Conservation (phyloP, 2,797 vertebrate genomes). For the Rachycentron canadum region DNA sequence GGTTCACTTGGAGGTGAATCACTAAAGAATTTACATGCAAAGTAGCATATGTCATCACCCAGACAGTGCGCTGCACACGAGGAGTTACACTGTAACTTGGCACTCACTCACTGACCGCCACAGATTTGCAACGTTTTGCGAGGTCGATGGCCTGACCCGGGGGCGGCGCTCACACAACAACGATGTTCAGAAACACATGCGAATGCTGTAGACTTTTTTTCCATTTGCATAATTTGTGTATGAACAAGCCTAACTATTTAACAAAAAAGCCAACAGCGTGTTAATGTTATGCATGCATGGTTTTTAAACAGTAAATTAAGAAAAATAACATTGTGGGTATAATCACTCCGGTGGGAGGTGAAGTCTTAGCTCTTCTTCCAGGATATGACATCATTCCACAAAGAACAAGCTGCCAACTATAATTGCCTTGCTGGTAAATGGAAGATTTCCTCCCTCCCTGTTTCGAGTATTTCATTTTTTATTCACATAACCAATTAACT, state of each 20-base stretch:
- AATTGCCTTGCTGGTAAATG: slow-evolving; percentile 68
- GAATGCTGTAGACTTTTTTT: neutral
- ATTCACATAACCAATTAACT: slow-evolving; percentile 83
- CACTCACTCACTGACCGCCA: slow-evolving; percentile 57
- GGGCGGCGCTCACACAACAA: slow-evolving; percentile 27
- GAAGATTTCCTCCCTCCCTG: slow-evolving; percentile 47
- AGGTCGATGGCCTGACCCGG: slow-evolving; percentile 42
- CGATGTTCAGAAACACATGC: slow-evolving; percentile 41
- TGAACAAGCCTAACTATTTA: slow-evolving; percentile 5
- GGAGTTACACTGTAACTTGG: slow-evolving; percentile 49
- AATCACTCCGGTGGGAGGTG: slow-evolving; percentile 43
- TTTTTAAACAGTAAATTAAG: slow-evolving; percentile 58
- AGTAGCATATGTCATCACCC: slow-evolving; percentile 79
- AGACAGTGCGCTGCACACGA: slow-evolving; percentile 56
- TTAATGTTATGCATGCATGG: slow-evolving; percentile 43
- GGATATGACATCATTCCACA: slow-evolving; percentile 70
- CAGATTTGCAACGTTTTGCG: slow-evolving; percentile 45
- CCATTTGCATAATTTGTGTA: slow-evolving; percentile 59
- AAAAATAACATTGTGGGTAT: slow-evolving; percentile 36
- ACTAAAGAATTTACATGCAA: slow-evolving; percentile 83
- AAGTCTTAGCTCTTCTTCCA: slow-evolving; percentile 63
- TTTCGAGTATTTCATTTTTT: slow-evolving; percentile 67
- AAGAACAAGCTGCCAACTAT: slow-evolving; percentile 53
- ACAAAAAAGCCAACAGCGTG: slow-evolving; percentile 27
- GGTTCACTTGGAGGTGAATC: slow-evolving; percentile 85